These are phyloP conservation scores for Archilochus colubris DNA, from an alignment of 2,113 vertebrate genomes.

Conservation along the genomic window DNA sequence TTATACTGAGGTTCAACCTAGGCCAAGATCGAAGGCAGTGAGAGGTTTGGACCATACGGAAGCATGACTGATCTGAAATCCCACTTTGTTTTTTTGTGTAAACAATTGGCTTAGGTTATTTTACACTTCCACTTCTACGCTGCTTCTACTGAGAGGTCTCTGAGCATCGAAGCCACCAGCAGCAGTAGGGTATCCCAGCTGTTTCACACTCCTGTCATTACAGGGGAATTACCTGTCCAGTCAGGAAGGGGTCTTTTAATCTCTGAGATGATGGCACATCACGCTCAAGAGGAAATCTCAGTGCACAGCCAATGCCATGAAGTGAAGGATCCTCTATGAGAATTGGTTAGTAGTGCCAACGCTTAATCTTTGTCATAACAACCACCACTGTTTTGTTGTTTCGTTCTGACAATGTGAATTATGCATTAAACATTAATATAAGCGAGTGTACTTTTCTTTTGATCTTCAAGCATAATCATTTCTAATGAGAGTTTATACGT, in stretches of 20 bases:
- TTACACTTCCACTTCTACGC: neutral
- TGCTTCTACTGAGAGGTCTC: neutral
- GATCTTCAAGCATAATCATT: conserved; percentile 60
- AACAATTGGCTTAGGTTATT: neutral
- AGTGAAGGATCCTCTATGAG: conserved; percentile 37
- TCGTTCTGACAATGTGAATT: conserved; percentile 63
- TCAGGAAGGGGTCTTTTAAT: neutral
- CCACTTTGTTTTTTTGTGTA: neutral
- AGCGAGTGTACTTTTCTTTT: conserved; percentile 63
- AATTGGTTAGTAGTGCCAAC: conserved; percentile 19
- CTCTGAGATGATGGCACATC: neutral
- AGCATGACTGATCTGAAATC: neutral
- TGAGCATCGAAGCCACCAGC: neutral
- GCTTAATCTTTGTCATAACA: conserved; percentile 62
- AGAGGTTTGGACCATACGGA: neutral
- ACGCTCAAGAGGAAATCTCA: neutral
- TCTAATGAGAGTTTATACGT: conserved; percentile 66
- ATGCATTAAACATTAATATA: conserved; percentile 66
- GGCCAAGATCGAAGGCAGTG: neutral
- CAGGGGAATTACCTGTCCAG: neutral
- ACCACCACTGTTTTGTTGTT: conserved; percentile 43
- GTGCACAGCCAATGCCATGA: neutral
- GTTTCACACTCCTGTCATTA: neutral
- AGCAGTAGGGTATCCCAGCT: neutral
- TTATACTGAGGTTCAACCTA: neutral